Base-by-base conservation (phyloP, 2,888 invertebrate species). In the Lomographa bimaculata region DNA sequence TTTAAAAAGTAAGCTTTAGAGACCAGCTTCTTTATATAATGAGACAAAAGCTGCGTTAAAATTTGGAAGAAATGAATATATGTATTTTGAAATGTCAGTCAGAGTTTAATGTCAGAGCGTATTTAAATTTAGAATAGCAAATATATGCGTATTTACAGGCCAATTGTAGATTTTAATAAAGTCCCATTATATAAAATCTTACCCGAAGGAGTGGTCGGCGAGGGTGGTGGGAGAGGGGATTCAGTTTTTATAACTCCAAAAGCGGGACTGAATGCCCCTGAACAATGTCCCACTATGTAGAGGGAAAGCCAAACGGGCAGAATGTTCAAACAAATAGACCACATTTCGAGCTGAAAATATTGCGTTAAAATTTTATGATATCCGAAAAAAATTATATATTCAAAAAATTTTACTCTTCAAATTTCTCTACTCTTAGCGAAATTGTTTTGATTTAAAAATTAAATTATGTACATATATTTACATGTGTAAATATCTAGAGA, bases 211-310 rank as follows among this genome's bases (percentile, higher is more conserved):
- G 59, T 54, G 11, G 67, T 66, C 7, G 72, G 62, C 39, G 57
- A 46, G n/a, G 65, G 61, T 28, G 49, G 41, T 27, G 44, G 43
- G 21, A 60, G 30, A 12, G 73, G 65, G 27, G 61, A 40, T 21
- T 72, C 66, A 7, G 65, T 67, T 61, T 64, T 68, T 32, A 68
- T 51, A 19, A 66, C 56, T 30, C 74, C 71, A 50, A 74, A 71
- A 36, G 58, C 60, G 1, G 75, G 70, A 46, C 70, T 74, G 51
- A 70, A 75, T 3, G 55, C 73, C 5, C 64, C 66, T 19, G 52
- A 45, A 53, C 58, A 57, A 17, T 48, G 51, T 36, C 64, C 68
- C 44, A 62, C 36, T 9, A 44, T 37, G 44, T 44, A 50, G 17
- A 55, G 20, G 25, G 34, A 41, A 9, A 52, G 44, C 37, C 45